Percentiles rank a stretch among this genome's conserved stretches.
Evolutionary conservation across 2,797 vertebrate genomes (phyloP).

Genomic region (Takifugu rubripes): DNA sequence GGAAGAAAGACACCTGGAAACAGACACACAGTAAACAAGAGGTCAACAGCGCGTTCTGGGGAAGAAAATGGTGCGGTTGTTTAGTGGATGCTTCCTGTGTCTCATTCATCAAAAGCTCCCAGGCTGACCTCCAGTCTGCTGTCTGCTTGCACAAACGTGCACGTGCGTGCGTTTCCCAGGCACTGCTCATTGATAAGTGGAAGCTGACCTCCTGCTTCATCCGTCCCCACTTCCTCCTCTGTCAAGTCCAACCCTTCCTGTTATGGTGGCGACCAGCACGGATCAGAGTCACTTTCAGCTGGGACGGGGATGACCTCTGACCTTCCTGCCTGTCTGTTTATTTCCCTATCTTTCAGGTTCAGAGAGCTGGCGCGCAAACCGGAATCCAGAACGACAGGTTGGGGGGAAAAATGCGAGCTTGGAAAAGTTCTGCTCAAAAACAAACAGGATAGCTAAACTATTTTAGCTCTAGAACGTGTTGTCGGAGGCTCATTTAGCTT

Average conservation of each 20-base stretch:
- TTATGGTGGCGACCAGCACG: conserved; percentile 38
- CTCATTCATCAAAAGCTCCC: conserved; percentile 15
- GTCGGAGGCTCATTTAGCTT: no score
- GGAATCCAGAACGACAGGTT: conserved; percentile 9
- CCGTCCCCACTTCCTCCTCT: conserved; percentile 42
- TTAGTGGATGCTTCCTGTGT: neutral
- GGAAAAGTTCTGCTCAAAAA: no score
- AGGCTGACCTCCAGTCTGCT: conserved; percentile 5
- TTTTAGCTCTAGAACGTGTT: no score
- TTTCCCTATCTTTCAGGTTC: conserved; percentile 44
- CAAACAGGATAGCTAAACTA: no score
- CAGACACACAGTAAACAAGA: neutral
- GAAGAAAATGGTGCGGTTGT: neutral
- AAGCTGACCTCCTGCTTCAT: conserved; percentile 19
- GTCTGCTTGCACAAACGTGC: neutral
- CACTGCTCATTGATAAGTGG: conserved; percentile 14
- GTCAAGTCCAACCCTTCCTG: conserved; percentile 59
- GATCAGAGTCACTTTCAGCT: conserved; percentile 19
- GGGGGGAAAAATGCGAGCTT: no score
- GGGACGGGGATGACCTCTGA: conserved; percentile 38
- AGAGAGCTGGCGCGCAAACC: conserved; percentile 26
- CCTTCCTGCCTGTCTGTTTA: conserved; percentile 49
- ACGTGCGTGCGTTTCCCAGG: conserved; percentile 6
- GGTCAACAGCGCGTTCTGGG: neutral
- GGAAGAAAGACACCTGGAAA: conserved; percentile 92